phyloP scores from a whole-genome alignment of 2,113 vertebrate genomes.

The Kryptolebias marmoratus region DNA sequence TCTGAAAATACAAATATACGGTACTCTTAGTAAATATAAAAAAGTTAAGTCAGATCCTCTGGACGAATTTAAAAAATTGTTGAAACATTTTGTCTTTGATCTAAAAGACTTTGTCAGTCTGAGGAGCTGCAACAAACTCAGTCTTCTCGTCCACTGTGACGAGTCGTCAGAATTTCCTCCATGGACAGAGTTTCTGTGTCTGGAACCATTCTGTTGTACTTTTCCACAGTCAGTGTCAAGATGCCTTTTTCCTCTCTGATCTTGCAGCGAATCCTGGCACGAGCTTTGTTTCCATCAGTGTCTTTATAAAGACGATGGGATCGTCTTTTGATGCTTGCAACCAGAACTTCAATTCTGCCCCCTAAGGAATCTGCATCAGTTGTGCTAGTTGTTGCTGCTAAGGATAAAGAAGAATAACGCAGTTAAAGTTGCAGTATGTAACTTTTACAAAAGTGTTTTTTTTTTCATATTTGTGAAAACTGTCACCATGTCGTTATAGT shows the following conservation, averaged over 20 bases:
- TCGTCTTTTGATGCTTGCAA: neutral
- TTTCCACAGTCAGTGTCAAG: neutral
- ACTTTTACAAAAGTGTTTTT: no score
- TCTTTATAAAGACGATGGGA: neutral
- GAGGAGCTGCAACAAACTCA: no score
- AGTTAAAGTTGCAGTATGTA: no score
- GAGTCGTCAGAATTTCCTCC: neutral
- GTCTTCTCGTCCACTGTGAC: no score
- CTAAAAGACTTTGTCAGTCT: no score
- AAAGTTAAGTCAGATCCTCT: no score
- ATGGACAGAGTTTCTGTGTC: neutral
- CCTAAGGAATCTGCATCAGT: neutral
- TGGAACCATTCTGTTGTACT: neutral
- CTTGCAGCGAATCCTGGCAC: neutral
- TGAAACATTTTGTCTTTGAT: no score
- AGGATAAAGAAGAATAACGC: neutral
- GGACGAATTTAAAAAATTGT: no score
- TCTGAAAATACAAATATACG: no score
- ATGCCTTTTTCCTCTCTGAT: constrained; percentile 4
- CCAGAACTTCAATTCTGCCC: neutral
- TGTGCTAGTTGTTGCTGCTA: neutral
- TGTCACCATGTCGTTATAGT: no score
- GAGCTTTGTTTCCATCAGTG: constrained; percentile 3
- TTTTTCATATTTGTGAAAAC: no score
- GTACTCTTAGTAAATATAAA: no score